phyloP scores from a whole-genome alignment of 2,113 vertebrate genomes.

The Campylomormyrus tamandua region DNA sequence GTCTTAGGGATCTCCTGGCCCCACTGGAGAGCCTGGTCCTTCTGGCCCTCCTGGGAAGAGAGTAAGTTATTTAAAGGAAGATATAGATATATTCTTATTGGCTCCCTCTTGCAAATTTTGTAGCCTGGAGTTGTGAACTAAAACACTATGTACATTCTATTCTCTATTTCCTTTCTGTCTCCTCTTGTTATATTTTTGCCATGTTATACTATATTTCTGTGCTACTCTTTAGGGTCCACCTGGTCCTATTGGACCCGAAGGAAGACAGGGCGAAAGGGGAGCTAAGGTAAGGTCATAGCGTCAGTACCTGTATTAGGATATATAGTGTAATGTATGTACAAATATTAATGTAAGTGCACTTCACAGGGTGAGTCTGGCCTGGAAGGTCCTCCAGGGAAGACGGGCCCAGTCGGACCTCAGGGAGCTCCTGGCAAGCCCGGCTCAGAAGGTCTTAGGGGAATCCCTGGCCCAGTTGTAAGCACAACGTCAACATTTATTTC shows the following conservation, averaged over 20 bases:
- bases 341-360: neutral
- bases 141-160: neutral
- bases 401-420: slow-evolving; percentile 82
- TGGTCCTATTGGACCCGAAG: slow-evolving; percentile 81
- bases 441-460: slow-evolving; percentile 81
- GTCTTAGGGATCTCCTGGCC: slow-evolving; percentile 80
- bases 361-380: slow-evolving; percentile 76
- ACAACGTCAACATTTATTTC: neutral
- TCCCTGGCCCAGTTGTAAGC: slow-evolving; percentile 88
- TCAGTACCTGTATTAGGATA: neutral
- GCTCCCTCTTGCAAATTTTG: neutral
- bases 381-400: slow-evolving; percentile 86
- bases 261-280: slow-evolving; percentile 84
- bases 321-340: neutral
- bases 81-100: neutral
- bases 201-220: slow-evolving; percentile 1
- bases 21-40: slow-evolving; percentile 85
- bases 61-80: slow-evolving; percentile 55
- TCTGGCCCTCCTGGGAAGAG: slow-evolving; percentile 85
- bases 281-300: slow-evolving; percentile 66
- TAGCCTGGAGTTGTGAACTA: neutral
- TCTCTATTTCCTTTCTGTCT: neutral
- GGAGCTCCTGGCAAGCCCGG: slow-evolving; percentile 82
- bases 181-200: slow-evolving; percentile 23
- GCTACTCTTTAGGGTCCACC: slow-evolving; percentile 73